A percentile compares a stretch with the other conserved stretches of the same genome.
phyloP scores from a whole-genome alignment of 2,888 invertebrate genomes.

The Germaria angustata region DNA sequence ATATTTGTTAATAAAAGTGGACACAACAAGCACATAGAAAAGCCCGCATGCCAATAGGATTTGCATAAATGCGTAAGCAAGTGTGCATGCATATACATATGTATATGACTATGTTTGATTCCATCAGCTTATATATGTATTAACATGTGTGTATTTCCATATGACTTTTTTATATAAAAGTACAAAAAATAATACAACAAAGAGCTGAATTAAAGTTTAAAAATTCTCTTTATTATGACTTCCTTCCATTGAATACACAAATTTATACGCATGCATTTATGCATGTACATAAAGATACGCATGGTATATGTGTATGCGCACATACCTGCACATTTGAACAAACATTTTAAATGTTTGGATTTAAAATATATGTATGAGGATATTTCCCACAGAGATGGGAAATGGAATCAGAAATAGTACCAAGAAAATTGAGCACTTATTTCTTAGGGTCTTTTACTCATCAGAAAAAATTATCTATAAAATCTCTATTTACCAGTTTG shows the following conservation, averaged over 20 bases:
- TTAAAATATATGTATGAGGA: not conserved
- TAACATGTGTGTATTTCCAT: too few relatives aligned
- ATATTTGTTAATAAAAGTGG: slow-evolving; percentile 56
- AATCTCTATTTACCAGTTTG: too few relatives aligned
- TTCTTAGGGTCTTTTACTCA: not conserved
- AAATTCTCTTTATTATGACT: slow-evolving; percentile 57
- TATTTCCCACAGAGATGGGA: not conserved
- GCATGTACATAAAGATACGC: slow-evolving; percentile 21
- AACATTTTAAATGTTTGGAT: slow-evolving; percentile 36
- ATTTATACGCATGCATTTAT: slow-evolving; percentile 48
- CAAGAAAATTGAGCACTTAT: not conserved
- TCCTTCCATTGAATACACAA: slow-evolving; percentile 69
- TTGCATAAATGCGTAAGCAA: not conserved
- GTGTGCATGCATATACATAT: not conserved
- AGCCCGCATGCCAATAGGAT: slow-evolving; percentile 11
- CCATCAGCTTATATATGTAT: slow-evolving; percentile 18
- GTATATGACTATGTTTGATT: not conserved
- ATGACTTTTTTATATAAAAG: not conserved
- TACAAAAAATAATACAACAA: slow-evolving; percentile 7
- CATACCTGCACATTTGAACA: slow-evolving; percentile 15
- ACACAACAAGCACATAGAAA: slow-evolving; percentile 38
- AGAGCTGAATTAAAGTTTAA: slow-evolving; percentile 39
- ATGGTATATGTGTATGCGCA: not conserved
- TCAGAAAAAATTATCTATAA: too few relatives aligned
- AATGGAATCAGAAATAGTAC: not conserved